Conservation (phyloP, 2,888 invertebrate species). For the Lissocephala sabroskyi region DNA sequence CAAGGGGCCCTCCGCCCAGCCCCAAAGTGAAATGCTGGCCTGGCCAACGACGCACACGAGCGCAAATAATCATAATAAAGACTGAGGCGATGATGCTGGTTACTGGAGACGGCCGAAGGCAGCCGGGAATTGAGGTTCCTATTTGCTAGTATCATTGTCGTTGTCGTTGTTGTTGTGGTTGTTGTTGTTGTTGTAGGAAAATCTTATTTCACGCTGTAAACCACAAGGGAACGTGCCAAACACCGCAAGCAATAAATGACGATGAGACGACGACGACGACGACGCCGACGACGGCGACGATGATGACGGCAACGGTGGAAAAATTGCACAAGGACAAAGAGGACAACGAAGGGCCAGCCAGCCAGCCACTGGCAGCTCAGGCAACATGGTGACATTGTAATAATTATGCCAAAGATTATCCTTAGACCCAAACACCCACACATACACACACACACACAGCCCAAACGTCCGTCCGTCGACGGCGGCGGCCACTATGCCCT, state of each 20-base stretch:
- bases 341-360: constrained; percentile 6
- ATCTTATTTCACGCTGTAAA: constrained; percentile 64
- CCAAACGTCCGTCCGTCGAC: constrained; percentile 22
- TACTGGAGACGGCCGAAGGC: not conserved
- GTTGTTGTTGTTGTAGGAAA: constrained; percentile 38
- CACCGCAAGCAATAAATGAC: constrained; percentile 61
- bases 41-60: constrained; percentile 62
- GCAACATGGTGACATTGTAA: constrained; percentile 66
- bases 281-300: constrained; percentile 36
- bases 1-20: too few species aligned
- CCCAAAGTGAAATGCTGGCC: too few species aligned
- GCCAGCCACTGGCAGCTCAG: constrained; percentile 13
- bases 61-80: constrained; percentile 61
- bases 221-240: constrained; percentile 65
- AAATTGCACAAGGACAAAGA: constrained; percentile 34
- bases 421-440: constrained; percentile 35
- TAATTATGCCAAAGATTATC: constrained; percentile 67
- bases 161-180: constrained; percentile 5
- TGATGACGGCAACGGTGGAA: constrained; percentile 46
- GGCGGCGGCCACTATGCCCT: constrained; percentile 2
- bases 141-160: not conserved
- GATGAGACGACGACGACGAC: not conserved
- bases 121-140: too few species aligned
- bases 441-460: constrained; percentile 18
- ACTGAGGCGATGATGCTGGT: constrained; percentile 13